These are phyloP conservation scores for Nesoenas mayeri DNA, from an alignment of 2,113 vertebrate species.

Conservation along the genomic window DNA sequence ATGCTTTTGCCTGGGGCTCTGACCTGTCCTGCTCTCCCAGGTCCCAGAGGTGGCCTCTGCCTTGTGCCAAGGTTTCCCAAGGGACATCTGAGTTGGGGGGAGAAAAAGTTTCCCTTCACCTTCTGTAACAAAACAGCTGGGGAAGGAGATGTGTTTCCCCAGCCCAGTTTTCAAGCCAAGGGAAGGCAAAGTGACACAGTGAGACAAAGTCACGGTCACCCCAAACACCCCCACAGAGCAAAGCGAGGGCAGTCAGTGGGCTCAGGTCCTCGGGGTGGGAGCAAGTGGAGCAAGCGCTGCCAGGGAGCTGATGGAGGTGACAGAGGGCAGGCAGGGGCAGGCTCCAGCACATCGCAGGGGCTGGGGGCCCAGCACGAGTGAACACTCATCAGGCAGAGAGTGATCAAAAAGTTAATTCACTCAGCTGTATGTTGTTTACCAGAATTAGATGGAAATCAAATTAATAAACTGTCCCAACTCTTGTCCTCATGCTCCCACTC, in stretches of 20 bases:
- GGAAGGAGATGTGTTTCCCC: not conserved
- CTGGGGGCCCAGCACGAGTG: fast-evolving
- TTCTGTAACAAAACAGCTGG: not conserved
- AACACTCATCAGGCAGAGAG: not conserved
- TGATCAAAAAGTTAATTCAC: not conserved
- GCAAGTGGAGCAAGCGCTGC: not conserved
- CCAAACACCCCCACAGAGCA: not conserved
- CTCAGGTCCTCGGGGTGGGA: not conserved
- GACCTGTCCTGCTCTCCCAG: not conserved
- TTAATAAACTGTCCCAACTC: constrained; percentile 32
- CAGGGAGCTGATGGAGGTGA: too few relatives aligned
- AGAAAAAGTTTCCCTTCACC: not conserved
- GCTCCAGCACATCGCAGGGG: fast-evolving
- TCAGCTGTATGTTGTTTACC: not conserved
- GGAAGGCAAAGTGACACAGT: not conserved
- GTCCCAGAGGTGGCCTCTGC: not conserved
- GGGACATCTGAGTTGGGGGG: fast-evolving
- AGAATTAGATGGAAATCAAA: constrained; percentile 16
- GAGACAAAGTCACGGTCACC: not conserved
- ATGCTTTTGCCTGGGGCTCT: fast-evolving
- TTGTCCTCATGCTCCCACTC: constrained; percentile 26
- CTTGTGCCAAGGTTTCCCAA: not conserved
- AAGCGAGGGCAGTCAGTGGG: not conserved
- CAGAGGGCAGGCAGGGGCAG: not conserved
- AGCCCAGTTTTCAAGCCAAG: not conserved